A percentile compares a stretch with the other conserved stretches of the same genome.
These are phyloP conservation scores for Penaeus chinensis DNA, from an alignment of 1,140 invertebrate species.

Conservation along the genomic window DNA sequence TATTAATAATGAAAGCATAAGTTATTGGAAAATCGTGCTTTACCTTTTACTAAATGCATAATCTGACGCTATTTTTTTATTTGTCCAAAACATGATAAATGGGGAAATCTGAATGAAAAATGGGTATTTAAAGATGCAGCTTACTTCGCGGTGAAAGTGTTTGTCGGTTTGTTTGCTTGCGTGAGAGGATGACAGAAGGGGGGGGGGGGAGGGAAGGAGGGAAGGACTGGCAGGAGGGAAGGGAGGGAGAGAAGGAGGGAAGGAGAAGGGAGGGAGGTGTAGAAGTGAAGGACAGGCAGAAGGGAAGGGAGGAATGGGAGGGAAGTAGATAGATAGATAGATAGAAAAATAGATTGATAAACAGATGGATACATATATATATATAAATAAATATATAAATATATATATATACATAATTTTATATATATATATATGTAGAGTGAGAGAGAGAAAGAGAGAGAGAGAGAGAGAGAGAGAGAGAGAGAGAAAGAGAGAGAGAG, in stretches of 20 bases:
- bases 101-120: no score
- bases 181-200: no score
- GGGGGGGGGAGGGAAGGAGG: neutral
- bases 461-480: no score
- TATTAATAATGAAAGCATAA: no score
- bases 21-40: no score
- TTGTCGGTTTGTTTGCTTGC: no score
- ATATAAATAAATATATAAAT: slow-evolving; percentile 24
- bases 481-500: no score
- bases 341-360: neutral
- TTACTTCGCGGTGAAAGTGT: no score
- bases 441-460: neutral
- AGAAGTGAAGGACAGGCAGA: neutral
- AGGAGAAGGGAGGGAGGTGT: neutral
- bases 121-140: no score
- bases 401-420: slow-evolving; percentile 16
- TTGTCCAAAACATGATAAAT: no score
- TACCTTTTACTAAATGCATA: no score
- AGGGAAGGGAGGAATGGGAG: neutral
- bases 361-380: slow-evolving; percentile 5
- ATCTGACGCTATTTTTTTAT: no score
- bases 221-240: neutral
- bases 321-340: neutral
- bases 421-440: slow-evolving; percentile 4
- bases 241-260: neutral